These are phyloP conservation scores for Albula goreensis DNA, from an alignment of 2,113 vertebrate species.

Conservation along the genomic window DNA sequence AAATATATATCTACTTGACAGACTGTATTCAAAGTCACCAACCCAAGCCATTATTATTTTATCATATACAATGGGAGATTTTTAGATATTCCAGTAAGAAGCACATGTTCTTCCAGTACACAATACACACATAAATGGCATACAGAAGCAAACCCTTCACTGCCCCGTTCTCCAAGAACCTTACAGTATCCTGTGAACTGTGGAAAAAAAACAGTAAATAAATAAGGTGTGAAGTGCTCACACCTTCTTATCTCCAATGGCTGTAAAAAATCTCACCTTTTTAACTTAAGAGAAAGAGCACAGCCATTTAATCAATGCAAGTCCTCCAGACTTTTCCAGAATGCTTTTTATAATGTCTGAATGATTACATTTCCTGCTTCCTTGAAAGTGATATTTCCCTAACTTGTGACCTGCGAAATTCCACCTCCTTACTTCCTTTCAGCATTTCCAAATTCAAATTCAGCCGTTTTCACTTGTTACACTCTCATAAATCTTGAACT, in stretches of 20 bases:
- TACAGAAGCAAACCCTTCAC: too few species aligned
- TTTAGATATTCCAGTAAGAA: neutral
- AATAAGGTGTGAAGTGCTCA: neutral
- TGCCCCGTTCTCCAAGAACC: too few species aligned
- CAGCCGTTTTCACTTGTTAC: too few species aligned
- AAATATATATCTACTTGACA: neutral
- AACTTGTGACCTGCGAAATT: neutral
- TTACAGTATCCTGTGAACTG: too few species aligned
- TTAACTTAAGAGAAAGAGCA: too few species aligned
- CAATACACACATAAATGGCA: too few species aligned
- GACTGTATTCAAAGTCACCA: neutral
- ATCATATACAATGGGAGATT: neutral
- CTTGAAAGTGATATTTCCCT: neutral
- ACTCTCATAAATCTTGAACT: too few species aligned
- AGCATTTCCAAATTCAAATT: neutral
- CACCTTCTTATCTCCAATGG: neutral
- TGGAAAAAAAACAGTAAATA: too few species aligned
- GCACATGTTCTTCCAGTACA: neutral
- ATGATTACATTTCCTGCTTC: neutral
- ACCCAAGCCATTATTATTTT: neutral
- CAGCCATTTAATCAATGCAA: neutral
- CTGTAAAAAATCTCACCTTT: neutral
- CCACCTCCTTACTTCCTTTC: neutral
- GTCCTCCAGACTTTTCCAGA: neutral
- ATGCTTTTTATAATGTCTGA: neutral